Evolutionary conservation across 2,888 invertebrate genomes (phyloP).

Genomic region (Drosophila seclusa): DNA sequence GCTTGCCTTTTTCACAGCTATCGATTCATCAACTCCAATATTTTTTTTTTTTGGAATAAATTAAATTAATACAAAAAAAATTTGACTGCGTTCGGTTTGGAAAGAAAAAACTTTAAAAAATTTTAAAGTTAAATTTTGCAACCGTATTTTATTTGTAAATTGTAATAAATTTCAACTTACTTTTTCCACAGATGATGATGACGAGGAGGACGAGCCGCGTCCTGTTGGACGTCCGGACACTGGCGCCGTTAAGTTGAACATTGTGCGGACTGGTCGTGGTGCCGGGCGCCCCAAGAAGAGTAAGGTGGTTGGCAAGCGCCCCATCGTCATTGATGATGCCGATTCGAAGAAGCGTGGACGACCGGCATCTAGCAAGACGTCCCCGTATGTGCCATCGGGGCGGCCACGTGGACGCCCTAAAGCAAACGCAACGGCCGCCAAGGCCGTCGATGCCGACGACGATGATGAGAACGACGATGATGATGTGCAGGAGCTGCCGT

Average conservation of each 20-base stretch:
- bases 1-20: neutral
- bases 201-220: slow-evolving; percentile 65
- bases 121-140: neutral
- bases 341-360: slow-evolving; percentile 64
- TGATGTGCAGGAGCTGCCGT: slow-evolving; percentile 17
- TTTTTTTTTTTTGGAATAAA: no score
- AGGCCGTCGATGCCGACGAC: neutral
- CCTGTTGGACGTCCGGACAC: slow-evolving; percentile 76
- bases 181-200: slow-evolving; percentile 49
- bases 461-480: slow-evolving; percentile 20
- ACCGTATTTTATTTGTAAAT: neutral
- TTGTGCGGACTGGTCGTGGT: slow-evolving; percentile 74
- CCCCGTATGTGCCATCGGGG: slow-evolving; percentile 65
- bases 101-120: neutral
- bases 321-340: neutral
- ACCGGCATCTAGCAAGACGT: slow-evolving; percentile 29
- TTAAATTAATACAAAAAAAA: no score
- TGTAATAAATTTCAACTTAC: neutral
- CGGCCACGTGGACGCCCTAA: slow-evolving; percentile 79
- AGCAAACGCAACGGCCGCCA: neutral
- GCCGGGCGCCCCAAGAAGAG: slow-evolving; percentile 75
- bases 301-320: neutral
- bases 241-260: slow-evolving; percentile 75
- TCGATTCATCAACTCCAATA: neutral
- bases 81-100: no score